Conservation (phyloP, 1,140 invertebrate species). For the Andricus grossulariae region DNA sequence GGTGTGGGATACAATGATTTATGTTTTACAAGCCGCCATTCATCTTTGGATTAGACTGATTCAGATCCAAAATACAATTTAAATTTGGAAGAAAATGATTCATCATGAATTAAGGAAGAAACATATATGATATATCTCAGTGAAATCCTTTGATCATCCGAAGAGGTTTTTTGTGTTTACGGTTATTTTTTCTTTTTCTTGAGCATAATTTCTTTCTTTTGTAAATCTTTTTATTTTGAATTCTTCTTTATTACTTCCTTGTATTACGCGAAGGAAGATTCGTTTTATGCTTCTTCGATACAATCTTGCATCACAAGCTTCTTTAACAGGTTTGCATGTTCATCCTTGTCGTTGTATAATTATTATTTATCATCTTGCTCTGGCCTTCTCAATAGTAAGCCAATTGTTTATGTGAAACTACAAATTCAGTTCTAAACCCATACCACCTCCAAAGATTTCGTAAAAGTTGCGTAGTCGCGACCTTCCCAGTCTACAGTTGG, state of each 20-base stretch:
- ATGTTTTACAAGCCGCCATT: too few relatives aligned
- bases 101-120: too few relatives aligned
- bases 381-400: neutral
- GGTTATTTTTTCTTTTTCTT: neutral
- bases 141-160: too few relatives aligned
- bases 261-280: neutral
- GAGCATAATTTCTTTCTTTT: neutral
- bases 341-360: slow-evolving; percentile 19
- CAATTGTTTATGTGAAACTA: neutral
- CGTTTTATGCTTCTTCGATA: slow-evolving; percentile 1
- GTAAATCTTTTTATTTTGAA: neutral
- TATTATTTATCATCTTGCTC: slow-evolving; percentile 9
- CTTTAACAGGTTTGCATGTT: neutral
- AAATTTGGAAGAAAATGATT: too few relatives aligned
- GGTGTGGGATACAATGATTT: too few relatives aligned
- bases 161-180: neutral
- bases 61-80: too few relatives aligned
- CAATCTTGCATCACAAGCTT: neutral
- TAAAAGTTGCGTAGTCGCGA: neutral
- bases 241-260: neutral
- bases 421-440: neutral
- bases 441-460: neutral
- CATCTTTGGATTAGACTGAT: too few relatives aligned
- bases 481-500: too few relatives aligned
- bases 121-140: too few relatives aligned